Conservation (phyloP, 1,140 invertebrate species). For the Dolichoris vasculosae region DNA sequence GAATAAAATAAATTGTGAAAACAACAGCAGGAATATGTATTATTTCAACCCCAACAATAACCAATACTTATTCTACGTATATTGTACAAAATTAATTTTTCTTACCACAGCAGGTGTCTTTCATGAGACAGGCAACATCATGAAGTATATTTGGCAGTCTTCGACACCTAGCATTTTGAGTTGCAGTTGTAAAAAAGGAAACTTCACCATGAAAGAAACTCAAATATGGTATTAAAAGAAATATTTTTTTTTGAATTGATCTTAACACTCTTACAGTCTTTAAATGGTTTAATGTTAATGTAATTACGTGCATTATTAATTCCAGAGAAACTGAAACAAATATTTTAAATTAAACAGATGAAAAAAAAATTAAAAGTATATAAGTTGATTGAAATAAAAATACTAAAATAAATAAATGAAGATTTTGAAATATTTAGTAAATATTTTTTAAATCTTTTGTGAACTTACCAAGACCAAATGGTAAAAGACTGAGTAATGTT, state of each 20-base stretch:
- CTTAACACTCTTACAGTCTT: slow-evolving; percentile 56
- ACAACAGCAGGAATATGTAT: too few species aligned
- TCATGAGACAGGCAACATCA: slow-evolving; percentile 55
- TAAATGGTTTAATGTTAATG: neutral
- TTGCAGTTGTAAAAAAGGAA: slow-evolving; percentile 62
- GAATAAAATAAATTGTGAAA: too few species aligned
- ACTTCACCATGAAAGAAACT: slow-evolving; percentile 69
- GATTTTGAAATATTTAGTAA: neutral
- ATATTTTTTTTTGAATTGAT: slow-evolving; percentile 63
- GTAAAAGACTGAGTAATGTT: slow-evolving; percentile 60
- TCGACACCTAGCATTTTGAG: slow-evolving; percentile 67
- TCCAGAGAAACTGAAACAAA: slow-evolving; percentile 62
- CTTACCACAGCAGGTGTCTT: slow-evolving; percentile 64
- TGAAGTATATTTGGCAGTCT: slow-evolving; percentile 62
- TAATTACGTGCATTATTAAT: slow-evolving; percentile 45
- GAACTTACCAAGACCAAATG: slow-evolving; percentile 64
- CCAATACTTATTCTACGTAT: neutral
- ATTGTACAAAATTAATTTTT: neutral
- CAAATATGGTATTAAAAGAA: slow-evolving; percentile 67
- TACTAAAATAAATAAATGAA: neutral
- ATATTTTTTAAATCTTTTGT: neutral
- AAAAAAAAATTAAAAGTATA: neutral
- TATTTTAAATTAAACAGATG: neutral
- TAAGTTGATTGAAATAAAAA: neutral
- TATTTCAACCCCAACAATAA: neutral